A percentile compares a stretch with the other conserved stretches of the same genome.
These are phyloP conservation scores for Emydoidea blandingii DNA, from an alignment of 2,797 vertebrate species.

Conservation along the genomic window DNA sequence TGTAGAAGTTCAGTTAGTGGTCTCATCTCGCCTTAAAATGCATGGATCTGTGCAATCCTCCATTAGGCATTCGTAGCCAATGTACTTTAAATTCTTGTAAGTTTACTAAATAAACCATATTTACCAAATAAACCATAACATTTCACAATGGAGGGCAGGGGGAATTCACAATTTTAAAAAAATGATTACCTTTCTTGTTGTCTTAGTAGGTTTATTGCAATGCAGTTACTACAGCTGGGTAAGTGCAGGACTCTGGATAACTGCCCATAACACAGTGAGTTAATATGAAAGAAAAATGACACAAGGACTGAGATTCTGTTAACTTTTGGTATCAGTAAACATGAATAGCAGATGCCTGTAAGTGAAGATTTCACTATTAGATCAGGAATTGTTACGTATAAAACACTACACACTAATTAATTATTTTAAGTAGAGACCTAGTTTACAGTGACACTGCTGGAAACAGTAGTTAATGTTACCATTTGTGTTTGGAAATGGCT, in stretches of 20 bases:
- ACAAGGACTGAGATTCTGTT: not conserved
- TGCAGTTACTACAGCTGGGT: not conserved
- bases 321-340: not conserved
- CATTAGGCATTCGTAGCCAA: not conserved
- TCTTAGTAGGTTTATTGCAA: not conserved
- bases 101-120: no score
- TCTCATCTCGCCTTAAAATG: not conserved
- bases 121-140: not conserved
- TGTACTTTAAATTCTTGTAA: not conserved
- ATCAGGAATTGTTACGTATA: not conserved
- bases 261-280: not conserved
- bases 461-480: not conserved
- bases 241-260: not conserved
- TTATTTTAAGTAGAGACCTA: accelerated
- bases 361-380: not conserved
- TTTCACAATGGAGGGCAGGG: not conserved
- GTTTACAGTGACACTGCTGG: not conserved
- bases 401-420: not conserved
- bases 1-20: not conserved
- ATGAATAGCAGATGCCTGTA: not conserved
- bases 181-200: not conserved
- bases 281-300: not conserved
- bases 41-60: not conserved
- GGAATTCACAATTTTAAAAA: not conserved
- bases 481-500: not conserved